These are phyloP conservation scores for Aurelia sp. DNA, from an alignment of 30 jellyfish, hydroid and myxozoan genomes.

Conservation along the genomic window DNA sequence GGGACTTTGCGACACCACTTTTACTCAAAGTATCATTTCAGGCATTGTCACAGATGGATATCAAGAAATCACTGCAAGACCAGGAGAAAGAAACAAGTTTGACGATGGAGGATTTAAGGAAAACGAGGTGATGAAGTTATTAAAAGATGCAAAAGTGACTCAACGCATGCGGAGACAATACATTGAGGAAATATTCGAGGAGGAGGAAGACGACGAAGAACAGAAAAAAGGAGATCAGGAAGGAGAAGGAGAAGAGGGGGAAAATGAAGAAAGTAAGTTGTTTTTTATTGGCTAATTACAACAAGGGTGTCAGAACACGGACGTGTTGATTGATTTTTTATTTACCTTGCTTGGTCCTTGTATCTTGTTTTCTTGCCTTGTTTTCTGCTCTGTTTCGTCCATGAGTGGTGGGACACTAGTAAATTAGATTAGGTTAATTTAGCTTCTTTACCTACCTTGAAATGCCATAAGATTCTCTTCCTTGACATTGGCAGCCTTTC, in stretches of 20 bases:
- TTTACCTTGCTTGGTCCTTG: too few relatives aligned
- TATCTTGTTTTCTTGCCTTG: too few relatives aligned
- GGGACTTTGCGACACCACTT: too few relatives aligned
- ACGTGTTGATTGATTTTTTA: too few relatives aligned
- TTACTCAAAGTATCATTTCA: not conserved
- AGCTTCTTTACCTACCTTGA: too few relatives aligned
- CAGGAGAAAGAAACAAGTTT: constrained; percentile 74
- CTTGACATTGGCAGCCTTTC: too few relatives aligned
- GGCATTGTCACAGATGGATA: constrained; percentile 85
- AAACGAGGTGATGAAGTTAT: constrained; percentile 26
- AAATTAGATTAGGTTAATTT: too few relatives aligned
- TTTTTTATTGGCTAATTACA: not conserved
- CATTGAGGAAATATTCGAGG: constrained; percentile 25
- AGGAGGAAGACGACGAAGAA: constrained; percentile 47
- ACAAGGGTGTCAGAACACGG: too few relatives aligned
- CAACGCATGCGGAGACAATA: constrained; percentile 29
- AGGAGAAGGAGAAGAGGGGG: constrained; percentile 15
- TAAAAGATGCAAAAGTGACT: constrained; percentile 42
- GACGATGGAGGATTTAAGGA: constrained; percentile 48
- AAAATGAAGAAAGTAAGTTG: constrained; percentile 21
- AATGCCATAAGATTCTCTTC: too few relatives aligned
- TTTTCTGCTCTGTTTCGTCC: too few relatives aligned
- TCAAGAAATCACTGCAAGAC: constrained; percentile 70
- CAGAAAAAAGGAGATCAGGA: not conserved
- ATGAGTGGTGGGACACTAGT: too few relatives aligned